Conservation (phyloP, 2,888 invertebrate genomes). For the Melangyna quadrimaculata region DNA sequence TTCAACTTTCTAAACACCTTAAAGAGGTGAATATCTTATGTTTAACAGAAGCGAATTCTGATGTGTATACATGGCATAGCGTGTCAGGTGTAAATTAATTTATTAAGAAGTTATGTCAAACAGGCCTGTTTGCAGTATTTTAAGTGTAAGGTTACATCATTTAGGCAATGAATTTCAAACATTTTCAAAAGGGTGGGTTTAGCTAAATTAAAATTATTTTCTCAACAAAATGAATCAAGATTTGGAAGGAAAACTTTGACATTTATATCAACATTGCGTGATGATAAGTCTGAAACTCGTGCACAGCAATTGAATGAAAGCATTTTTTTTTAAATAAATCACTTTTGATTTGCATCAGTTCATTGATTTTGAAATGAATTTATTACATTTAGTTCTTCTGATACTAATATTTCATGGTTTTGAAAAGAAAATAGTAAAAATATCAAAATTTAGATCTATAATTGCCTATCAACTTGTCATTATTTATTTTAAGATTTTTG, state of each 20-base stretch:
- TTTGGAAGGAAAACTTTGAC: not conserved
- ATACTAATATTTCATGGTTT: not conserved
- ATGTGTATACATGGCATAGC: not conserved
- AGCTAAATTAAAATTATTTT: not conserved
- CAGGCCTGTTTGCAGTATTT: constrained; percentile 18
- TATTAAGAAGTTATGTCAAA: constrained; percentile 25
- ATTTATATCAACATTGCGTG: constrained; percentile 21
- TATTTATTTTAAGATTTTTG: no score
- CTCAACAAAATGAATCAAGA: not conserved
- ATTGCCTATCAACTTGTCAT: no score
- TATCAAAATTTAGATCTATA: not conserved
- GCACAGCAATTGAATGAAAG: not conserved
- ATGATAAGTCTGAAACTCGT: not conserved
- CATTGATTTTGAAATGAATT: not conserved
- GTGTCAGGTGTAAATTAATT: constrained; percentile 36
- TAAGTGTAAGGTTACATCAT: constrained; percentile 39
- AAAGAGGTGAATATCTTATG: not conserved
- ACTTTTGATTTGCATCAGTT: not conserved
- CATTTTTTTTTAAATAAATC: constrained; percentile 1
- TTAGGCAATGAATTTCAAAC: constrained; percentile 14
- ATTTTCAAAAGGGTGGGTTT: not conserved
- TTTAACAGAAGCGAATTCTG: not conserved
- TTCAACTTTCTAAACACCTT: constrained; percentile 22
- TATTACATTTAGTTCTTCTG: not conserved
- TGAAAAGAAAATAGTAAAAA: not conserved